Evolutionary conservation across 2,113 vertebrate genomes (phyloP).

Genomic region (Hemibagrus wyckioides): DNA sequence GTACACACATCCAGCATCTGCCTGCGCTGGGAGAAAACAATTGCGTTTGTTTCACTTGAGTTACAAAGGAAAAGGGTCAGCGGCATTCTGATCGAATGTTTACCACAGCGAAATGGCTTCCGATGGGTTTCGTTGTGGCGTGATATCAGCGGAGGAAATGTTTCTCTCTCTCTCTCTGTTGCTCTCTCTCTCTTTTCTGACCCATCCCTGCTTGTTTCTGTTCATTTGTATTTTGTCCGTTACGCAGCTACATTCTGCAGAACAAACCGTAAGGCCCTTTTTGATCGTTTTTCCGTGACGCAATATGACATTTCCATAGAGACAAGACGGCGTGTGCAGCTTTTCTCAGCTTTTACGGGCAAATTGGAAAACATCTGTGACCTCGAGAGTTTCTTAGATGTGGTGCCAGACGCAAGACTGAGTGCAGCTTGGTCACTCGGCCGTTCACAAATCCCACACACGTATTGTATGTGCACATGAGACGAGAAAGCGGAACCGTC

Average conservation of each 20-base stretch:
- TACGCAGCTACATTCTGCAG: background rate
- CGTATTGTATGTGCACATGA: too few relatives aligned
- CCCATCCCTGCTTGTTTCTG: conserved; percentile 17
- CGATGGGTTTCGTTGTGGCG: background rate
- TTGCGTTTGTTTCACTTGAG: conserved; percentile 49
- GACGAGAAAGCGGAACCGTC: background rate
- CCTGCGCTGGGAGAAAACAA: conserved; percentile 33
- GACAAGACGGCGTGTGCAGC: background rate
- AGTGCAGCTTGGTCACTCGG: conserved; percentile 12
- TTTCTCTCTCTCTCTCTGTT: background rate
- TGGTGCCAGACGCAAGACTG: conserved; percentile 3
- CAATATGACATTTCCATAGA: conserved; percentile 32
- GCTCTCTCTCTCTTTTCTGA: conserved; percentile 12
- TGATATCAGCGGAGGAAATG: conserved; percentile 24
- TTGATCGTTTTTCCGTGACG: conserved; percentile 5
- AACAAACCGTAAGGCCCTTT: background rate
- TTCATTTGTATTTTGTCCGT: conserved; percentile 9
- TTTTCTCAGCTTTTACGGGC: conserved; percentile 2
- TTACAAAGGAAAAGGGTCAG: conserved; percentile 51
- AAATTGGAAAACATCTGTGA: conserved; percentile 43
- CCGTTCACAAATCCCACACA: background rate
- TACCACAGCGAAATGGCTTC: conserved; percentile 34
- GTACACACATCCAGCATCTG: conserved; percentile 55
- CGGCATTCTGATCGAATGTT: conserved; percentile 28
- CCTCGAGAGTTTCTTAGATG: conserved; percentile 3